Percentiles rank a stretch among this genome's conserved stretches.
These are phyloP conservation scores for Tapirus indicus DNA, from an alignment of 2,797 vertebrate species.

Conservation along the genomic window DNA sequence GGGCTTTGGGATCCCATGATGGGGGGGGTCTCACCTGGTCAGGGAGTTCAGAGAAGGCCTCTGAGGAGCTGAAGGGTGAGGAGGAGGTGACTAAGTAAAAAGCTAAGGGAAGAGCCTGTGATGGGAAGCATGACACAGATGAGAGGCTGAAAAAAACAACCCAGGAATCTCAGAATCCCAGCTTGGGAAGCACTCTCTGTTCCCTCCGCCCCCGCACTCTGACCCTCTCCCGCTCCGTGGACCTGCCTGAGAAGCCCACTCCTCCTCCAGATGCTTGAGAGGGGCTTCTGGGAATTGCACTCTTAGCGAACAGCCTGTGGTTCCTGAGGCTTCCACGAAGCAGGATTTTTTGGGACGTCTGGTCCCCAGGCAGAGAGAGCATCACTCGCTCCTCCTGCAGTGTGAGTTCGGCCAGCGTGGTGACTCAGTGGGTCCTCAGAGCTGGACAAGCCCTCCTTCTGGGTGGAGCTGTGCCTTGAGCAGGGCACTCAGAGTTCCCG, in stretches of 20 bases:
- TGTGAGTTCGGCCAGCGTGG: background rate
- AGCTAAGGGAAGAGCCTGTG: background rate
- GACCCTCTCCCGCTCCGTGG: background rate
- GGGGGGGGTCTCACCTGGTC: background rate
- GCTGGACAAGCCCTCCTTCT: rapidly evolving
- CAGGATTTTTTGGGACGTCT: background rate
- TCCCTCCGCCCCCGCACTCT: background rate
- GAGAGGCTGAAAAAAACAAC: background rate
- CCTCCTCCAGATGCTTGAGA: background rate
- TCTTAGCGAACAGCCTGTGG: background rate
- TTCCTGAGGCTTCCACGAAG: background rate
- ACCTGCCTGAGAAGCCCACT: background rate
- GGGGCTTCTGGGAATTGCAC: background rate
- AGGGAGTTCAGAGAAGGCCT: background rate
- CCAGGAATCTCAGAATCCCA: background rate
- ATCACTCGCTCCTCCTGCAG: background rate
- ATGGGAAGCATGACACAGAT: background rate
- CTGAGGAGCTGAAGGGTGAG: background rate
- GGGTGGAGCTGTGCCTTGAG: background rate
- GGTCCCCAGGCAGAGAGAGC: background rate
- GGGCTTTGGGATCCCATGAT: background rate
- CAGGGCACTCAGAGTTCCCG: background rate
- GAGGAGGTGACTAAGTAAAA: background rate
- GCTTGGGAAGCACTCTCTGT: rapidly evolving
- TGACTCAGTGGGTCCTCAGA: background rate